Evolutionary conservation across 2,797 vertebrate species (phyloP).

Genomic region (Notolepis coatsorum): DNA sequence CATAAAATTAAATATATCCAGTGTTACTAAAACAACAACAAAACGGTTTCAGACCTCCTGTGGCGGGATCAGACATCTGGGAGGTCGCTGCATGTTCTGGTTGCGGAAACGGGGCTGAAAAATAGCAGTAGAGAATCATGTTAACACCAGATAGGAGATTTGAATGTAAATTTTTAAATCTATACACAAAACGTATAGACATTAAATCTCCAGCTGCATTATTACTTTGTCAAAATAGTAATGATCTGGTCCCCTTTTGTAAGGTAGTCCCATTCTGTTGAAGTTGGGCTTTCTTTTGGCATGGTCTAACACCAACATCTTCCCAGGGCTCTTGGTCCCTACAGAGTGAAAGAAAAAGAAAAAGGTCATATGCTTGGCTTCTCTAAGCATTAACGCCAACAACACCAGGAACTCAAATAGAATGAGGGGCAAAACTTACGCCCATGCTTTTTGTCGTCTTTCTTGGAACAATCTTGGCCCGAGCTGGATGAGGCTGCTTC

Average conservation of each 20-base stretch:
- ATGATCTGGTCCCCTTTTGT: conserved; percentile 89
- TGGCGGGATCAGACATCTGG: conserved; percentile 80
- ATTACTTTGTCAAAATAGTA: conserved; percentile 91
- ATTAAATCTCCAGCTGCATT: conserved; percentile 1
- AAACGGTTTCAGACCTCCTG: conserved; percentile 71
- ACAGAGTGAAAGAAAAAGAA: not conserved
- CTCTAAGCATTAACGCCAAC: not conserved
- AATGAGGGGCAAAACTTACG: conserved; percentile 78
- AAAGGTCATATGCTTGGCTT: not conserved
- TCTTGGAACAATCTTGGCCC: conserved; percentile 84
- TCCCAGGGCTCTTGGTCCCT: conserved; percentile 92
- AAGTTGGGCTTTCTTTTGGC: conserved; percentile 85
- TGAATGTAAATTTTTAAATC: not conserved
- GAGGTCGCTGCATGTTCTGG: conserved; percentile 74
- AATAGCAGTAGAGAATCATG: not conserved
- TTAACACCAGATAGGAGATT: not conserved
- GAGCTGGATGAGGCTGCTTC: conserved; percentile 81
- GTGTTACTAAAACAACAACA: too few relatives aligned
- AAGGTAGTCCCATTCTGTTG: conserved; percentile 81
- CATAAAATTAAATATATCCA: too few relatives aligned
- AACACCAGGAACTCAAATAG: not conserved
- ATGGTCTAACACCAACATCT: conserved; percentile 84
- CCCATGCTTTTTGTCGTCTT: conserved; percentile 92
- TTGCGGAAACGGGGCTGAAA: conserved; percentile 69
- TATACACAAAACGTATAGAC: conserved; percentile 1